Evolutionary conservation across 2,797 vertebrate genomes (phyloP).

Genomic region (Leuciscus waleckii): DNA sequence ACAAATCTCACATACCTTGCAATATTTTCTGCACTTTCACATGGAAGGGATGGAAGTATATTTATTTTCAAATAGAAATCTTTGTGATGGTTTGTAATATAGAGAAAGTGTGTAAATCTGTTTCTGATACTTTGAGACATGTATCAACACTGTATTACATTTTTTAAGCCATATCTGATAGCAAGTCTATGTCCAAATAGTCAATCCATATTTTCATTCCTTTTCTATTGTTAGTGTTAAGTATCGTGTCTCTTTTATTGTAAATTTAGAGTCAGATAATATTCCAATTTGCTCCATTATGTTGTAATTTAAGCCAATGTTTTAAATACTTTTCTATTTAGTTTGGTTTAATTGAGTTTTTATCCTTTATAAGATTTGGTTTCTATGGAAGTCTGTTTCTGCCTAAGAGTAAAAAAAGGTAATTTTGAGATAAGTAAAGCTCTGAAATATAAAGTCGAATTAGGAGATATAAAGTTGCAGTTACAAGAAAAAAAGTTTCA

Average conservation of each 20-base stretch:
- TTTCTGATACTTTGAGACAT: background rate
- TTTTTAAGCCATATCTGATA: background rate
- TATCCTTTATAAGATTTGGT: constrained; percentile 1
- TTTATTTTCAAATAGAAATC: background rate
- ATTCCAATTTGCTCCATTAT: constrained; percentile 15
- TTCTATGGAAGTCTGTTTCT: background rate
- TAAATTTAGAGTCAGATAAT: background rate
- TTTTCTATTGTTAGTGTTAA: background rate
- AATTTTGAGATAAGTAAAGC: background rate
- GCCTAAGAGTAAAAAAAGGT: constrained; percentile 7
- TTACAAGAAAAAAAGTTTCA: background rate
- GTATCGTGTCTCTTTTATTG: background rate
- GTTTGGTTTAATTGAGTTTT: constrained; percentile 23
- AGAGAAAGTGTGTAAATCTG: background rate
- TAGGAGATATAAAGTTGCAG: background rate
- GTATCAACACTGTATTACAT: background rate
- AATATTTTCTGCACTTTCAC: background rate
- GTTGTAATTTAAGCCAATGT: background rate
- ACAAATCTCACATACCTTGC: background rate
- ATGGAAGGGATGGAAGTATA: background rate
- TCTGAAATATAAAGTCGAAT: background rate
- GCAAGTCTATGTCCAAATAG: background rate
- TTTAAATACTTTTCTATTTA: constrained; percentile 30
- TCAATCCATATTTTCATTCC: background rate
- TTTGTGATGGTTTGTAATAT: background rate